Evolutionary conservation across 2,797 vertebrate genomes (phyloP).

Genomic region (Moxostoma hubbsi): DNA sequence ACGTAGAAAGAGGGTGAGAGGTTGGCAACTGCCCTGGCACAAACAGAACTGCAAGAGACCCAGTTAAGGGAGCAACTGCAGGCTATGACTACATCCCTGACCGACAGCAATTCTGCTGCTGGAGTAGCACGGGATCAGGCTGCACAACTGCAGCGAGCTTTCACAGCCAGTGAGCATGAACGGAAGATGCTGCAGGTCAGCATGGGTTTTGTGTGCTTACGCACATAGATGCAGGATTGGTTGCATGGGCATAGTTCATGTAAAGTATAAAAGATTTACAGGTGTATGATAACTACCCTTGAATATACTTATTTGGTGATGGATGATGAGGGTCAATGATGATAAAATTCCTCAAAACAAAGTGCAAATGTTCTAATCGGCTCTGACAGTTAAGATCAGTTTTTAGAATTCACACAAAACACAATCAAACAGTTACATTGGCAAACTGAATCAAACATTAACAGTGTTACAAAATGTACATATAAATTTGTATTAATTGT

Average conservation of each 20-base stretch:
- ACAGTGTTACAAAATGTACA: too few relatives aligned
- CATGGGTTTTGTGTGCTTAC: background rate
- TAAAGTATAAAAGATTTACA: background rate
- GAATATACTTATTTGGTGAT: too few relatives aligned
- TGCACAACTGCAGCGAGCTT: conserved; percentile 73
- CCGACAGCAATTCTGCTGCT: conserved; percentile 64
- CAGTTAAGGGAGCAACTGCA: conserved; percentile 78
- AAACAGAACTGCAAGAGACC: conserved; percentile 76
- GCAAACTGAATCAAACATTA: too few relatives aligned
- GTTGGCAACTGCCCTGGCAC: conserved; percentile 68
- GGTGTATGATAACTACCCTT: background rate
- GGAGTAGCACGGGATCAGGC: conserved; percentile 75
- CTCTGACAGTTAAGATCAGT: conserved; percentile 61
- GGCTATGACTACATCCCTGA: conserved; percentile 69
- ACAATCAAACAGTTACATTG: too few relatives aligned
- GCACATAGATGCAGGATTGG: too few relatives aligned
- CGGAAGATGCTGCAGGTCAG: conserved; percentile 79
- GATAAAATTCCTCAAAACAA: too few relatives aligned
- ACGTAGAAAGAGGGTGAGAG: conserved; percentile 71
- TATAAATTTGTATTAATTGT: too few relatives aligned
- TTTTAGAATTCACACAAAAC: too few relatives aligned
- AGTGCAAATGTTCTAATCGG: background rate
- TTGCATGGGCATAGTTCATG: background rate
- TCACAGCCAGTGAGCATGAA: conserved; percentile 78
- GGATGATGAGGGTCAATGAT: too few relatives aligned